Conservation (phyloP, 1,140 invertebrate genomes). For the Aphaenogaster floridana region DNA sequence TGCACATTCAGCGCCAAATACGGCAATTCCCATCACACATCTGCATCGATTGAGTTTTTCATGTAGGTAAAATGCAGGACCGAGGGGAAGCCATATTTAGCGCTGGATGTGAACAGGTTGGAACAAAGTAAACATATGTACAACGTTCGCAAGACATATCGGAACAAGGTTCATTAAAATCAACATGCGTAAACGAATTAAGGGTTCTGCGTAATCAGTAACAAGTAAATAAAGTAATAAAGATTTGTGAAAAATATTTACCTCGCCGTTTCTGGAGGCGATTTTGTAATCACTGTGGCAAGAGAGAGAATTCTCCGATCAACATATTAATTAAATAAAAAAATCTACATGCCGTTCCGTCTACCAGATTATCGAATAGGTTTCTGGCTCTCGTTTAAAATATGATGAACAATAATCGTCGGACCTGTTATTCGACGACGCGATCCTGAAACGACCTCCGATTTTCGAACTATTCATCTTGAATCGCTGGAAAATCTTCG, state of each 20-base stretch:
- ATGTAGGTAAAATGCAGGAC: not conserved
- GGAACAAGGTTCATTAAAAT: slow-evolving; percentile 40
- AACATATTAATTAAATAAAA: slow-evolving; percentile 18
- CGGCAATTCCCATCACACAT: not conserved
- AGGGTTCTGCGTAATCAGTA: slow-evolving; percentile 8
- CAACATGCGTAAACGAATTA: slow-evolving; percentile 19
- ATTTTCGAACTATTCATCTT: not conserved
- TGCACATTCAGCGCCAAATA: slow-evolving; percentile 37
- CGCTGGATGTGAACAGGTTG: slow-evolving; percentile 32
- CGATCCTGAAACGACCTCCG: slow-evolving; percentile 11
- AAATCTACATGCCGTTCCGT: slow-evolving; percentile 2
- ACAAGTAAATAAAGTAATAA: slow-evolving; percentile 48
- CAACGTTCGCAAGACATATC: slow-evolving; percentile 17
- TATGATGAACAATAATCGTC: not conserved
- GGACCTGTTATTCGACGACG: slow-evolving; percentile 45
- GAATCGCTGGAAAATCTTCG: slow-evolving; percentile 21
- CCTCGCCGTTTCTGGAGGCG: not conserved
- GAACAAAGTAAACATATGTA: slow-evolving; percentile 32
- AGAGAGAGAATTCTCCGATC: slow-evolving; percentile 11
- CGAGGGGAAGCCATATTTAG: not conserved
- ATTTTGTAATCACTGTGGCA: slow-evolving; percentile 3
- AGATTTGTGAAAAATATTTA: slow-evolving; percentile 37
- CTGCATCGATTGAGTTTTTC: not conserved
- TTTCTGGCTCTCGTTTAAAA: not conserved
- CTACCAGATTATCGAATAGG: slow-evolving; percentile 16